These are phyloP conservation scores for Coreius guichenoti DNA, from an alignment of 2,797 vertebrate genomes.

Conservation along the genomic window DNA sequence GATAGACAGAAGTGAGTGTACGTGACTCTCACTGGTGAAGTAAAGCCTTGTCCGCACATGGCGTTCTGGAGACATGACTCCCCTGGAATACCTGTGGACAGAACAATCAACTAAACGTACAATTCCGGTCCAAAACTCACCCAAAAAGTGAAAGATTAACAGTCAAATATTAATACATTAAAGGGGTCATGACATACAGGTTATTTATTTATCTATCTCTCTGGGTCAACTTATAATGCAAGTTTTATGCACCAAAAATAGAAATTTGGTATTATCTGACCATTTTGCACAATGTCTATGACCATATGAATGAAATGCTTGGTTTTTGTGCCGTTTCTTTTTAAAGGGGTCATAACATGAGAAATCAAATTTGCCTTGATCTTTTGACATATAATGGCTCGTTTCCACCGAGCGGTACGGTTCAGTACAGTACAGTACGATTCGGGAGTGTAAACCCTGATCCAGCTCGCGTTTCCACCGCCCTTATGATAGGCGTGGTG, in stretches of 20 bases:
- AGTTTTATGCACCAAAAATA: neutral
- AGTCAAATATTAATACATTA: neutral
- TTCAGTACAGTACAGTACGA: too few relatives aligned
- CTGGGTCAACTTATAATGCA: neutral
- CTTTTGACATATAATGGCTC: too few relatives aligned
- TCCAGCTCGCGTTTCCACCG: too few relatives aligned
- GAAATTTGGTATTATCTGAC: neutral
- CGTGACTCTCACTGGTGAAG: constrained; percentile 91
- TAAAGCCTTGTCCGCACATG: constrained; percentile 90
- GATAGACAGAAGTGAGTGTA: constrained; percentile 87
- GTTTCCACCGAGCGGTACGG: too few relatives aligned
- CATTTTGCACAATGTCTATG: neutral
- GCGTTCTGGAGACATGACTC: constrained; percentile 89
- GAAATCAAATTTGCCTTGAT: neutral
- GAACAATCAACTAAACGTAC: neutral
- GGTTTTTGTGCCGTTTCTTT: neutral
- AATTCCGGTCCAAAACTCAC: neutral
- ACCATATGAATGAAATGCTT: neutral
- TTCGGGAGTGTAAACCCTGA: too few relatives aligned
- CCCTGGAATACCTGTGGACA: constrained; percentile 84
- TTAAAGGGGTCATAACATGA: neutral
- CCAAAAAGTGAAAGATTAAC: neutral
- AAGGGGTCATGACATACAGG: neutral
- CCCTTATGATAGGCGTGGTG: too few relatives aligned
- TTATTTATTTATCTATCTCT: neutral